Evolutionary conservation across 2,888 invertebrate genomes (phyloP), one percentile per base, ranked within the genome.

Genomic region (Drosophila hawaiiensis): DNA sequence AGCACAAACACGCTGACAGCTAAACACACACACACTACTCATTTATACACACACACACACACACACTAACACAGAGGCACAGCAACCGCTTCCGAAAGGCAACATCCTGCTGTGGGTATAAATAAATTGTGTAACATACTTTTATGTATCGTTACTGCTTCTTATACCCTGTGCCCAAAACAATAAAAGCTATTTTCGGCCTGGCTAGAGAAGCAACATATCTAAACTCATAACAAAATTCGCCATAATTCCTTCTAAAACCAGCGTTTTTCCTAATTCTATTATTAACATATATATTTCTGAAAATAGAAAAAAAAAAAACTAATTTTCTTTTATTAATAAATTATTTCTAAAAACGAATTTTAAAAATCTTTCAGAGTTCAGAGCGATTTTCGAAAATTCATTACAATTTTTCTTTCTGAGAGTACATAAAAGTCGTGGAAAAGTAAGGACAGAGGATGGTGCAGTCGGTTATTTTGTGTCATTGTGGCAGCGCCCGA

Each of bases 51-150:
- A 56, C 22, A 9, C 37, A 52, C 19, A 28, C 28, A 39, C 28
- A 56, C 14, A 33, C 50, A 39, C n/a, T n/a, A n/a, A n/a, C 25
- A 22, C 53, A 25, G 22, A 59, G 35, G 53, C 9, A 43, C 25
- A 47, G 29, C 52, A 60, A 71, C 79, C 74, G 61, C 75, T 86
- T 82, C 82, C 80, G 80, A 75, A 68, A 65, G 73, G 76, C 74
- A 66, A 80, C 80, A 83, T 85, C 85, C 83, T 82, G 75, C 80
- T 68, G 74, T 72, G 83, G 76, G 70, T 72, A 73, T 78, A 89
- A 81, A 89, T 86, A 89, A 86, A 89, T 89, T 89, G 74, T 78
- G 70, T 54, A 82, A 74, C 84, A 85, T 84, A 89, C 79, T 89
- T 86, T 79, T 61, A 72, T 60, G 70, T 78, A 19, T 35, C 54